Evolutionary conservation across 2,888 invertebrate species (phyloP), one percentile per base, ranked within the genome.

Genomic region (Leptogaster cylindrica): DNA sequence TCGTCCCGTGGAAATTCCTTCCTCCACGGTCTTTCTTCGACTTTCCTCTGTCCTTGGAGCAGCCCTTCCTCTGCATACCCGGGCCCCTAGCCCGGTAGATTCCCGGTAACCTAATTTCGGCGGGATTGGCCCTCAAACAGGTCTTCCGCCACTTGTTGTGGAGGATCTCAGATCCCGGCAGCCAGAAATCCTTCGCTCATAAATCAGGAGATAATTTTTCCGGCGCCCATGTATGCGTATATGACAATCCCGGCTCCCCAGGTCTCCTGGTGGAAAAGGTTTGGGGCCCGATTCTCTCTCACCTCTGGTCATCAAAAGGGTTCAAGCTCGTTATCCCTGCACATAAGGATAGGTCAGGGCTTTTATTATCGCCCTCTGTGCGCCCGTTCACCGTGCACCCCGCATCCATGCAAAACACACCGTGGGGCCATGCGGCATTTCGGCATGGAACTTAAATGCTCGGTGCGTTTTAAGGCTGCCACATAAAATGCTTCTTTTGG

Each of bases 101-200:
- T 65, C 51, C 65, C 52, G 48, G 65, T 65, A 65, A 65, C 65
- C 65, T 36, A 65, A 39, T 51, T 65, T 65, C 25, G 20, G n/a
- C n/a, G 44, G 44, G 31, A 44, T 61, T 41, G 61, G 27, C 44
- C 41, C 44, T 44, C 25, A 61, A 61, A 27, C 61, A 61, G 61
- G 61, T 61, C 61, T 61, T 61, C 50, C 23, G 51, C 65, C 65
- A 65, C 65, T 65, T 65, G 65, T 65, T 65, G 65, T 65, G 20
- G 41, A 23, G 31, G 10, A 28, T 23, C 36, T 16, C 31, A 23
- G 18, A 20, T 7, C 5, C 36, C 39, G 14, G 50, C 31, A 39
- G 12, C 23, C 51, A 51, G 18, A 65, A 50, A 41, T 39, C 41
- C 52, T 25, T 36, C 41, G 33, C 10, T 12, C 51, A 36, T 65